These are phyloP conservation scores for Gymnothorax javanicus DNA, from an alignment of 2,797 vertebrate species.

Conservation along the genomic window DNA sequence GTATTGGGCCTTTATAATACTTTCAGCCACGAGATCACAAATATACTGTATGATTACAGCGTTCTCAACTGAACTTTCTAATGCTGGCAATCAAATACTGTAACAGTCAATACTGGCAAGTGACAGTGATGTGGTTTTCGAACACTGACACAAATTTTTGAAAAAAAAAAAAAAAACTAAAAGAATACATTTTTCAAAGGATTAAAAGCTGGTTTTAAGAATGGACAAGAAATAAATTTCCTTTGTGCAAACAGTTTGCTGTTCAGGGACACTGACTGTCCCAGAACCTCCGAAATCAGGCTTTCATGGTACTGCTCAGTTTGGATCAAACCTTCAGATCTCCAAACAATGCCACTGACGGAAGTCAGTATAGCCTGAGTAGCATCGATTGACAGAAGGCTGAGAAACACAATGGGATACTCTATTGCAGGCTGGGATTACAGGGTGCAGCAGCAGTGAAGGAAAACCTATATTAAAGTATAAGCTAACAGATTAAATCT, in stretches of 20 bases:
- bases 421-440: slow-evolving; percentile 31
- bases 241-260: neutral
- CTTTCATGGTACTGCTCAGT: neutral
- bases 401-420: slow-evolving; percentile 21
- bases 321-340: neutral
- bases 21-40: too few relatives aligned
- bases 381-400: neutral
- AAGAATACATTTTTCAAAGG: neutral
- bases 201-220: neutral
- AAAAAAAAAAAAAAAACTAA: too few relatives aligned
- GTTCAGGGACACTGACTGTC: neutral
- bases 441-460: slow-evolving; percentile 43
- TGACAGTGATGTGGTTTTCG: too few relatives aligned
- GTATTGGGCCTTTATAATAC: neutral
- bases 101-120: too few relatives aligned
- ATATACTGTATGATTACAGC: too few relatives aligned
- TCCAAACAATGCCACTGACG: neutral
- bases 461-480: slow-evolving; percentile 57
- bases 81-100: too few relatives aligned
- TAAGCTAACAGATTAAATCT: slow-evolving; percentile 53
- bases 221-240: neutral
- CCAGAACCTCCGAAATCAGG: neutral
- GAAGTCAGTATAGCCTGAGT: neutral
- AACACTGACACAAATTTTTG: too few relatives aligned
- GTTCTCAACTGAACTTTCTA: too few relatives aligned